These are phyloP conservation scores for Augochlorella aurata DNA, from an alignment of 2,888 invertebrate species.

Conservation along the genomic window DNA sequence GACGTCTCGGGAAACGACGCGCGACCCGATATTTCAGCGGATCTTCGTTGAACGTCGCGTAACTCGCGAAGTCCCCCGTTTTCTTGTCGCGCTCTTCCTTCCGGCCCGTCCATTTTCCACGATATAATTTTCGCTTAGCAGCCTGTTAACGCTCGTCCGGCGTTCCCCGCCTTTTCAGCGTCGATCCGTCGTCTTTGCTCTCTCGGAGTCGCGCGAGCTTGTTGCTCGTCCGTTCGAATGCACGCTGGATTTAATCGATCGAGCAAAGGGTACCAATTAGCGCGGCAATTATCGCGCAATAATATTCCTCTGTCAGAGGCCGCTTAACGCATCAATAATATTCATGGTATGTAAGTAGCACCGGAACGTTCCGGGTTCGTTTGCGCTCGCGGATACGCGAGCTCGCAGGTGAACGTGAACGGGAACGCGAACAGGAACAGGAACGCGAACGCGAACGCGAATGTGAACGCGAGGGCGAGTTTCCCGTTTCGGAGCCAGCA, in stretches of 20 bases:
- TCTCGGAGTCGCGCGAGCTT: constrained; percentile 18
- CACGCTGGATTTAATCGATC: constrained; percentile 47
- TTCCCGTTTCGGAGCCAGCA: constrained; percentile 39
- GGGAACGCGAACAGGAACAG: background rate
- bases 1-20: constrained; percentile 29
- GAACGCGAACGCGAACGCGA: background rate
- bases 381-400: constrained; percentile 10
- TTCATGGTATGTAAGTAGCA: constrained; percentile 61
- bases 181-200: constrained; percentile 7
- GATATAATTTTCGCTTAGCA: constrained; percentile 31
- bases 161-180: background rate
- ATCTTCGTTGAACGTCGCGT: constrained; percentile 57
- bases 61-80: constrained; percentile 4
- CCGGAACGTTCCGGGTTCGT: background rate
- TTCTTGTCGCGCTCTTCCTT: background rate
- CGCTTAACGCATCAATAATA: constrained; percentile 67
- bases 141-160: background rate
- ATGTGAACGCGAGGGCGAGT: background rate
- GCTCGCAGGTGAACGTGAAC: background rate
- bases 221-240: constrained; percentile 38
- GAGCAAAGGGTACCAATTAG: constrained; percentile 53
- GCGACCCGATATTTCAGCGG: constrained; percentile 34
- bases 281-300: constrained; percentile 65
- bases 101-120: constrained; percentile 13
- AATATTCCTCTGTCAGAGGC: constrained; percentile 57